Evolutionary conservation across 2,113 vertebrate species (phyloP).

Genomic region (Parus major): DNA sequence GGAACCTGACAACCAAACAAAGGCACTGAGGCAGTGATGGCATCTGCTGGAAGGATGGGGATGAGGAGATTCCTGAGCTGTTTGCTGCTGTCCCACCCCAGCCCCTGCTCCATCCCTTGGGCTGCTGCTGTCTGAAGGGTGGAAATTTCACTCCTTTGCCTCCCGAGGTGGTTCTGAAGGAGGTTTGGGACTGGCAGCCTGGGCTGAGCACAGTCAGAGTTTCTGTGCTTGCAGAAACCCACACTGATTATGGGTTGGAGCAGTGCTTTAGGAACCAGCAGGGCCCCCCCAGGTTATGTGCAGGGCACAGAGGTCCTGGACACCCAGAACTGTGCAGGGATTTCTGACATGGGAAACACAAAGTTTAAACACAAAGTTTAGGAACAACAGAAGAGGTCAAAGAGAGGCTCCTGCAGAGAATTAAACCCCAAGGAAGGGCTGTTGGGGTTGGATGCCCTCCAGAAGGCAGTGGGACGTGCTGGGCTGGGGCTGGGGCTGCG

Average conservation of each 20-base stretch:
- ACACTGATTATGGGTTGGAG: background rate
- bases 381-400: background rate
- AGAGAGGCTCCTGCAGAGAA: background rate
- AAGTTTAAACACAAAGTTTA: background rate
- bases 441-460: background rate
- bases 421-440: background rate
- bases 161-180: background rate
- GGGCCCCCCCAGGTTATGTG: background rate
- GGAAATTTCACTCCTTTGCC: background rate
- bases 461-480: background rate
- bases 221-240: background rate
- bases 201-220: background rate
- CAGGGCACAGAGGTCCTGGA: background rate
- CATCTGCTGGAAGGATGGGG: background rate
- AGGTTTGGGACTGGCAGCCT: background rate
- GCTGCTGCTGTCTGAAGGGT: background rate
- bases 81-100: background rate
- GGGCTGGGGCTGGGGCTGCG: background rate
- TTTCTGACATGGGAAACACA: background rate
- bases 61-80: background rate
- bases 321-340: background rate
- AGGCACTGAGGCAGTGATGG: background rate
- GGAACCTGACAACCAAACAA: slow-evolving; percentile 73
- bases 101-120: background rate
- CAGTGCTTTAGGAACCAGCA: background rate